Evolutionary conservation across 2,797 vertebrate genomes (phyloP), one percentile per base, ranked within the genome.

Genomic region (Brachymystax lenok): DNA sequence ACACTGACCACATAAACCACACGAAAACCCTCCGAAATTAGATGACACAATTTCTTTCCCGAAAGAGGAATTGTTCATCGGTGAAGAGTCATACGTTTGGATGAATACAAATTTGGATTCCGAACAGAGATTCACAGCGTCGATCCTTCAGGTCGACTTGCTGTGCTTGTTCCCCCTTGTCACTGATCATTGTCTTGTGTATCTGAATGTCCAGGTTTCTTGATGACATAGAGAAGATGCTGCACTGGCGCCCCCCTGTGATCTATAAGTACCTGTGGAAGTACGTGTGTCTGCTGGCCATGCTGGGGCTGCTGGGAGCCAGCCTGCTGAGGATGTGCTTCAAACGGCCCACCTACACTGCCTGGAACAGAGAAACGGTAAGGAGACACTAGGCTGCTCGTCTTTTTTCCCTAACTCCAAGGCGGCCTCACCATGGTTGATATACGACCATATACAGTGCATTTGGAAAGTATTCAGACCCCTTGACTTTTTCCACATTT

Each of bases 201-300:
- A 17, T 54, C 30, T 75, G 16, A 70, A 10, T 50, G n/a, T 67
- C 6, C 80, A 97, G 96, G 86, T 96, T 97, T 84, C 91, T 96
- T 24, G 82, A 90, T 16, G 96, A 96, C 79, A 84, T 95, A 5
- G 87, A 85, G 79, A 84, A 0, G 0, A 94, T 96, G 94, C 80
- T 95, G 76, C 90, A 87, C 30, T 90, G 82, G 83, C 92, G 94
- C 13, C 90, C 94, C 0, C 80, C 82, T 16, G 84, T 83, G 17
- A 5, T 95, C 24, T 96, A 92, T 80, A 92, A 92, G 73, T 96
- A 95, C 75, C 84, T 97, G 74, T 97, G 95, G 96, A 92, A 94
- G 74, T 95, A 90, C 46, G 77, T 96, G 71, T 95, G 91, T 80
- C 91, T 94, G 30, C 0, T 92, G 0, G 88, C 93, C 6, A 96